A percentile compares a stretch with the other conserved stretches of the same genome.
phyloP scores from a whole-genome alignment of 2,797 vertebrate genomes.

The Sebastes minor region DNA sequence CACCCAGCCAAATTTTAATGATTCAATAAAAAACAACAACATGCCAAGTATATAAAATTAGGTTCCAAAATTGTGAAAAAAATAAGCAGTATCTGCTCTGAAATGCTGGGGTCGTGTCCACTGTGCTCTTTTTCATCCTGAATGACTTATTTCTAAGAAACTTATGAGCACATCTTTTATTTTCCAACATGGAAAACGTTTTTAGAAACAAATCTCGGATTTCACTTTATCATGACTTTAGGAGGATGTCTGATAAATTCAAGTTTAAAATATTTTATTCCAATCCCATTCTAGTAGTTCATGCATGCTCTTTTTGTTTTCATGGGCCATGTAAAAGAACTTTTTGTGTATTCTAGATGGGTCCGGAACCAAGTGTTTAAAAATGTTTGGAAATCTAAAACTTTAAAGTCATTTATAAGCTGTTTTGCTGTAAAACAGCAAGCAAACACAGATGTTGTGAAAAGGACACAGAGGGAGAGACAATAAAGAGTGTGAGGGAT shows the following conservation, averaged over 20 bases:
- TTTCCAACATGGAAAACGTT: too few species aligned
- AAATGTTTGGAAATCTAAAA: neutral
- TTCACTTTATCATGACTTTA: too few species aligned
- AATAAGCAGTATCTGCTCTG: too few species aligned
- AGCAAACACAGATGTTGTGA: neutral
- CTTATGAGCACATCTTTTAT: too few species aligned
- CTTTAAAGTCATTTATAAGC: neutral
- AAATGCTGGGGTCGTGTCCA: too few species aligned
- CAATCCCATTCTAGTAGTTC: neutral
- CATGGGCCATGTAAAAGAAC: neutral
- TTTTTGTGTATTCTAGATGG: too few species aligned
- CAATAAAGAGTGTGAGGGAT: neutral
- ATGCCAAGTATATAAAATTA: neutral
- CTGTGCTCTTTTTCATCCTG: neutral
- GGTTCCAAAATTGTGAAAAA: too few species aligned
- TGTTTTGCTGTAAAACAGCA: neutral
- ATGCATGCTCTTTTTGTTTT: neutral
- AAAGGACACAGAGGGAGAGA: neutral
- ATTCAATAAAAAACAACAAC: neutral
- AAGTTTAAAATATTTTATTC: neutral
- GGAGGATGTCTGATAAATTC: too few species aligned
- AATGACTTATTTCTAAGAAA: too few species aligned
- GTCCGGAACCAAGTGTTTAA: neutral
- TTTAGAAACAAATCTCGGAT: too few species aligned
- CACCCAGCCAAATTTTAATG: neutral